Evolutionary conservation across 1,140 invertebrate genomes (phyloP).

Genomic region (Apis florea): DNA sequence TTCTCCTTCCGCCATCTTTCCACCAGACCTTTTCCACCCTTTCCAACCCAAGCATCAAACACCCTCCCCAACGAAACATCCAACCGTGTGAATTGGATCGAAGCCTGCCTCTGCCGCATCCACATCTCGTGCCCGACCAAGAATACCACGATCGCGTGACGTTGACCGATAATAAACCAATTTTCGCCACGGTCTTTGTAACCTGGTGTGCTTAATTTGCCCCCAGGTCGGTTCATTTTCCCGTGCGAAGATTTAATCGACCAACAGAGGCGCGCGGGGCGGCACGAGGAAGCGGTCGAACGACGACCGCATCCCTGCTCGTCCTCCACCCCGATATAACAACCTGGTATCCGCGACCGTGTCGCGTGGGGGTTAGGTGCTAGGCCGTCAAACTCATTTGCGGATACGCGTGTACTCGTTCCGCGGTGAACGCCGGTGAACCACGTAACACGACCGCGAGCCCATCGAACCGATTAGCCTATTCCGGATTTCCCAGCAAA

Average conservation of each 20-base stretch:
- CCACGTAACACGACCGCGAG: constrained; percentile 15
- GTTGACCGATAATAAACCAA: constrained; percentile 4
- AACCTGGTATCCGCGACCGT: not conserved
- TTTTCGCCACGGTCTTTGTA: not conserved
- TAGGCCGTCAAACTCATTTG: constrained; percentile 35
- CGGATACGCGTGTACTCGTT: constrained; percentile 27
- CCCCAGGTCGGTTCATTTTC: not conserved
- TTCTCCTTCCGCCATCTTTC: too few relatives aligned
- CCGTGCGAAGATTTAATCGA: constrained; percentile 6
- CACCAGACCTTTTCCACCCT: too few relatives aligned
- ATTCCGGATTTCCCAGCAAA: not conserved
- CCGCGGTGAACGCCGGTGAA: constrained; percentile 16
- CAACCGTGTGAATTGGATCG: too few relatives aligned
- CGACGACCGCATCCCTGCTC: not conserved
- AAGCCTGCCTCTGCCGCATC: too few relatives aligned
- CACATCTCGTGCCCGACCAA: too few relatives aligned
- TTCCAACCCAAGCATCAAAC: too few relatives aligned
- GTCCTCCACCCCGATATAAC: not conserved
- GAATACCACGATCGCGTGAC: not conserved
- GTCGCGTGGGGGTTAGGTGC: constrained; percentile 1
- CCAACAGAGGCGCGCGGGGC: not conserved
- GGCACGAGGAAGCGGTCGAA: not conserved
- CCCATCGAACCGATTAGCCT: constrained; percentile 5
- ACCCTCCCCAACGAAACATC: too few relatives aligned
- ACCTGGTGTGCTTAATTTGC: not conserved